Percentiles rank a stretch among this genome's conserved stretches.
phyloP scores from a whole-genome alignment of 1,140 invertebrate species.

The Drosophila ercepeae region DNA sequence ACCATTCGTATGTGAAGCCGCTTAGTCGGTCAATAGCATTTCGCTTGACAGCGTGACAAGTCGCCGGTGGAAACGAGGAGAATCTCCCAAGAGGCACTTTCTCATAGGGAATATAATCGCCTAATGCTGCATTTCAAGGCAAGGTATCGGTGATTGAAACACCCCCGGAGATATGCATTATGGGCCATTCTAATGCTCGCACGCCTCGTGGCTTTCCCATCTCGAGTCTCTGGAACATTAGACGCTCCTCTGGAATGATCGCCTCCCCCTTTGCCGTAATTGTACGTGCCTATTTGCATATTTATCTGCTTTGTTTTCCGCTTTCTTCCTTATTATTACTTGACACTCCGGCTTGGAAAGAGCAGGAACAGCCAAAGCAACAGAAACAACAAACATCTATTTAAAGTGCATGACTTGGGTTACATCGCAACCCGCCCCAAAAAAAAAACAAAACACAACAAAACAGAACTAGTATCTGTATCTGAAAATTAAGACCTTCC shows the following conservation, averaged over 20 bases:
- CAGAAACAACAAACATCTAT: slow-evolving; percentile 24
- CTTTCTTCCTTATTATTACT: slow-evolving; percentile 68
- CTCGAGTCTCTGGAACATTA: slow-evolving; percentile 11
- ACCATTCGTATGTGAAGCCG: slow-evolving; percentile 5
- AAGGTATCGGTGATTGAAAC: slow-evolving; percentile 28
- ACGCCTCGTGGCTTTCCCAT: slow-evolving; percentile 36
- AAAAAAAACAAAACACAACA: slow-evolving; percentile 1
- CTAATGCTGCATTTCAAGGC: slow-evolving; percentile 17
- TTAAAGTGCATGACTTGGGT: slow-evolving; percentile 31
- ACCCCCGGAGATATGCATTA: slow-evolving; percentile 11
- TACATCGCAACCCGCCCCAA: slow-evolving; percentile 1
- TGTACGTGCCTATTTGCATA: slow-evolving; percentile 78
- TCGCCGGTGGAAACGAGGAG: slow-evolving; percentile 23
- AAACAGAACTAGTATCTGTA: slow-evolving; percentile 4
- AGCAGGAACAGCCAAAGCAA: background rate
- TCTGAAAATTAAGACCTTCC: slow-evolving; percentile 29
- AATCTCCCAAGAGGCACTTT: slow-evolving; percentile 1
- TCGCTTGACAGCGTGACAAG: slow-evolving; percentile 45
- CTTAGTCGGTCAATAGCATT: slow-evolving; percentile 70
- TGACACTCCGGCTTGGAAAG: slow-evolving; percentile 23
- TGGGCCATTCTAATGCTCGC: slow-evolving; percentile 43
- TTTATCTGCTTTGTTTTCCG: slow-evolving; percentile 67
- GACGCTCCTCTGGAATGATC: slow-evolving; percentile 19
- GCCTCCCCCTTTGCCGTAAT: slow-evolving; percentile 20
- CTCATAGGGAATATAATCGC: slow-evolving; percentile 18